Base-by-base conservation (phyloP, 1,140 invertebrate species). In the Drosophila pectinifera region DNA sequence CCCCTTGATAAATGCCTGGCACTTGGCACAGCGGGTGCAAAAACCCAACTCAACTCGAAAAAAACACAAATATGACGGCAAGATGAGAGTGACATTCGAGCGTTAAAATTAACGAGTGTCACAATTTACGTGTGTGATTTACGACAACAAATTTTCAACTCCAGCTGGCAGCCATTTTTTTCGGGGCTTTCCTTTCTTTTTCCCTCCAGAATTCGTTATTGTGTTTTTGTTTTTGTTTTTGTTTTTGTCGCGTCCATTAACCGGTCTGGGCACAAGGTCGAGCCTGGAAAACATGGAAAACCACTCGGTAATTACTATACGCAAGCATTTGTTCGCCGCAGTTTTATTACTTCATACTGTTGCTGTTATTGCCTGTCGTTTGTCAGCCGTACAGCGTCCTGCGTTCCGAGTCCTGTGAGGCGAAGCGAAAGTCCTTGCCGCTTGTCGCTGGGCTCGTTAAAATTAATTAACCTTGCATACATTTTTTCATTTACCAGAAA, bases 101-200 rank as follows among this genome's bases (percentile, higher is more conserved):
- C 55, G 55, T 69, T 73, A 58, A 73, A 69, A 73, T 69, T 69
- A 77, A 77, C 73, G 73, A 77, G 55, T 77, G 62, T 68, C 73
- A 77, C 73, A 76, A 77, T 77, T 76, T 77, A 68, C 74, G 73
- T 77, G 64, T 77, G 74, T 77, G 74, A 77, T 77, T 77, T 77
- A 77, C 56, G 74, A 77, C 74, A 78, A 43, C 49, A 77, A 77
- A 77, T 78, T 78, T 77, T 77, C 73, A 77, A 62, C 74, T 70
- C 64, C 74, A 77, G 74, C 74, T 78, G 74, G 63, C 64, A 46
- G 31, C 46, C 73, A 76, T 67, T 48, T 68, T 74, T 53, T 67
- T 48, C 31, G 14, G 63, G 24, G 24, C 0, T 55, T 68, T 38
- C 20, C 14, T 46, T 73, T 28, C 13, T 6, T 11, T n/a, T 34